Base-by-base conservation (phyloP, 2,888 invertebrate genomes). In the Microchrysa polita region DNA sequence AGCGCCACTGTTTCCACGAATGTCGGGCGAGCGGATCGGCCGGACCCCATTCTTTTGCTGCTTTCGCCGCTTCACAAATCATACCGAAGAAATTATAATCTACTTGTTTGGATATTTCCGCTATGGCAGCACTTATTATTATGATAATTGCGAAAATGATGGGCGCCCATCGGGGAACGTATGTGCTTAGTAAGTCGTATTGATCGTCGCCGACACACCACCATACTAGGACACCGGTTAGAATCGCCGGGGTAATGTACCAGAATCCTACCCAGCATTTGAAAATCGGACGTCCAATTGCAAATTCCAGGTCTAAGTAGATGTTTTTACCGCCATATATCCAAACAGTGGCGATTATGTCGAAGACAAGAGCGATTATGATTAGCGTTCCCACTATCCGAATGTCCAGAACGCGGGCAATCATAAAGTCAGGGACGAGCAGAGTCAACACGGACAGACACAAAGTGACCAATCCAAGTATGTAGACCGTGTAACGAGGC, bases 1-100 rank as follows among this genome's bases (percentile, higher is more conserved):
- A 82, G 27, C 84, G 82, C 85, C 85, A 85, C 74, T 85, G 85
- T 77, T 85, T 85, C 85, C 85, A 85, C 23, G 85, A 83, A 74
- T 85, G 85, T 0, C 85, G 80, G 0, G 85, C 85, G 74, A 85
- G 75, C 0, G 85, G 85, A 79, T 85, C 85, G 1, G 84, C 84
- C 12, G 85, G 85, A 1, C 85, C 85, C 85, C 85, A 85, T 78
- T 85, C 85, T 76, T 85, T 85, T 2, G 85, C 83, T n/a, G 85
- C 81, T 65, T 84, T 84, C 0, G 84, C 83, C 1, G 85, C 84
- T 76, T 85, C 85, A 72, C 83, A 84, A 16, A 85, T 85, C 84
- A 84, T 84, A 73, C 85, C 84, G 65, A 84, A 84, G 79, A 84
- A 84, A 76, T 85, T 85, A 72, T 85, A 85, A 74, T 85, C 85